Base-by-base conservation (phyloP, 2,113 vertebrate species). In the Lophotis ruficrista region DNA sequence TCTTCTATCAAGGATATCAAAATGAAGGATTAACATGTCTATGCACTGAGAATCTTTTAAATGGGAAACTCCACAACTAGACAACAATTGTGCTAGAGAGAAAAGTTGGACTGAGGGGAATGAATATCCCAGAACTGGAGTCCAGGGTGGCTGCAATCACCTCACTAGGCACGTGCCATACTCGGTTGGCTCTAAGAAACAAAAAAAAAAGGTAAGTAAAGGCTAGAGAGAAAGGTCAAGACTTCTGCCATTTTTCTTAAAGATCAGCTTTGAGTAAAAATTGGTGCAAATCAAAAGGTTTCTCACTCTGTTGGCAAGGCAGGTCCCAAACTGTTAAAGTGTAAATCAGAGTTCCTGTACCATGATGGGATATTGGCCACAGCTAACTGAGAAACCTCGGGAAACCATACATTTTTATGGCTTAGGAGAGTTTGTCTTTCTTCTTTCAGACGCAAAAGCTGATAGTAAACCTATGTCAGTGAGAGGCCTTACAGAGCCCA, bases 1-100 rank as follows among this genome's bases (percentile, higher is more conserved):
- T 91, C 77, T 87, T 91, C 95, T 82, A 23, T 83, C 90, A 76
- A 53, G 56, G 48, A 72, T 38, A 72, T 92, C 51, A 92, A 30
- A 73, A 89, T 87, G 83, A 95, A 88, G 30, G 24, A 92, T 94
- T 92, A 89, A 56, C 25, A 41, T 16, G 21, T n/a, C 72, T 79
- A 6, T 41, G 22, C 25, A 37, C 7, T 0, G 0, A 92, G 30
- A 84, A 43, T 84, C 12, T 9, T 64, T 93, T 69, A 68, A 41
- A 87, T 38, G 50, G 19, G 76, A 86, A 96, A 92, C 81, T 75
- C 72, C 51, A 92, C 16, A 25, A 38, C 51, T 20, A 70, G 41
- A 58, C 71, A 95, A 33, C 25, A 73, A 31, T 5, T 43, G 23
- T 10, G 47, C 35, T 60, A n/a, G 27, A 47, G 13, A 90, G 51